Evolutionary conservation across 2,113 vertebrate genomes (phyloP), one percentile per base, ranked within the genome.

Genomic region (Poecile atricapillus): DNA sequence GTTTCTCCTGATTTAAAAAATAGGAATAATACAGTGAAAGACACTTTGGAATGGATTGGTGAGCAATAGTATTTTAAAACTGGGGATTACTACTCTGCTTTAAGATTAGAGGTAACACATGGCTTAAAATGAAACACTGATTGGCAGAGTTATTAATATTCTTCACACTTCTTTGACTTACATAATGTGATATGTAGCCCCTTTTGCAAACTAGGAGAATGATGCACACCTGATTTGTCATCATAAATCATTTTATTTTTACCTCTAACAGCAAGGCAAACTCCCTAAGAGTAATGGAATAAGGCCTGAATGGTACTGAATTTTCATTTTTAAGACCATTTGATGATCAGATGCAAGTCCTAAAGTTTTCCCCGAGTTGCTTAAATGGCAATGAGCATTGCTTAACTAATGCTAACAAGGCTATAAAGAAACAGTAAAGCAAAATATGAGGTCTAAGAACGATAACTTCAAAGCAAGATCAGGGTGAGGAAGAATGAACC

Each of bases 371-470:
- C 23, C 23, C 15, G 43, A 37, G 52, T 53, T 91, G 86, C 80
- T 97, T 84, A 94, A 97, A 95, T 83, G 84, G 80, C 92, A 93
- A 64, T 10, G 35, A 96, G 89, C 87, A 89, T 73, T 55, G 74
- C 58, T 91, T 73, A 94, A 96, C 74, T 96, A 94, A 96, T 64
- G 89, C 73, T 97, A 97, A 96, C 81, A 85, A 95, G 85, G 59
- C 82, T 95, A 39, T 83, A 95, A 93, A 95, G 94, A 50, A 95
- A 52, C 8, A 7, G 8, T 83, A 89, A 95, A 95, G 84, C 87
- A 97, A 95, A 93, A 86, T 49, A 71, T 83, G 56, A 96, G 25
- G 62, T 90, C 59, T 74, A 55, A 86, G 75, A 91, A 90, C 25
- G 83, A 92, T 39, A 96, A 96, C 90, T 87, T 85, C 87, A 95